Percentiles rank a stretch among this genome's conserved stretches.
Evolutionary conservation across 2,888 invertebrate species (phyloP).

Genomic region (Cylloceria caligata): DNA sequence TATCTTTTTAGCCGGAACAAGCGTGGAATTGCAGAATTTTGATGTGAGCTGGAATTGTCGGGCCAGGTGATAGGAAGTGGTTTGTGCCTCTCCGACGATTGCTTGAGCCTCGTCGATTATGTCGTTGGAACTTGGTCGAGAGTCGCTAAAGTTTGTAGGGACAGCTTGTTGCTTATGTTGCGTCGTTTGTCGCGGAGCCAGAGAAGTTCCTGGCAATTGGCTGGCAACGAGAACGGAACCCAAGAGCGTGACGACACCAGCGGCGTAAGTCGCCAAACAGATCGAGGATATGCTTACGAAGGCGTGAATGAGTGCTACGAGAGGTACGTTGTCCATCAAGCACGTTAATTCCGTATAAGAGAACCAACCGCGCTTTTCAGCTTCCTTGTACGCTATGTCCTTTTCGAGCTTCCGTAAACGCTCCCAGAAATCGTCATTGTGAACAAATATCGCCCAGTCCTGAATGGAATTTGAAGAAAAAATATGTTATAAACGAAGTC

Average conservation of each 20-base stretch:
- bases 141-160: constrained; percentile 26
- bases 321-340: constrained; percentile 85
- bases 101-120: constrained; percentile 18
- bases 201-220: constrained; percentile 80
- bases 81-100: constrained; percentile 5
- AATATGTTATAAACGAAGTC: no score
- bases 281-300: constrained; percentile 86
- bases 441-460: constrained; percentile 96
- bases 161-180: background rate
- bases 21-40: background rate
- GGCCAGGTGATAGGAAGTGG: background rate
- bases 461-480: constrained; percentile 78
- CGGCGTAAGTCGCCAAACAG: constrained; percentile 87
- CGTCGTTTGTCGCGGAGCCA: constrained; percentile 70
- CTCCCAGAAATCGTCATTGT: constrained; percentile 90
- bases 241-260: constrained; percentile 87
- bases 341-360: constrained; percentile 92
- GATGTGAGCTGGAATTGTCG: constrained; percentile 3
- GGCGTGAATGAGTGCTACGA: constrained; percentile 85
- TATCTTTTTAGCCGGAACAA: background rate
- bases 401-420: constrained; percentile 90
- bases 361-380: constrained; percentile 91
- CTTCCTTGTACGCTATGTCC: constrained; percentile 91
- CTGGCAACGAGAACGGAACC: constrained; percentile 86
- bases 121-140: background rate